Base-by-base conservation (phyloP, 2,888 invertebrate species). In the Limnephilus marmoratus region DNA sequence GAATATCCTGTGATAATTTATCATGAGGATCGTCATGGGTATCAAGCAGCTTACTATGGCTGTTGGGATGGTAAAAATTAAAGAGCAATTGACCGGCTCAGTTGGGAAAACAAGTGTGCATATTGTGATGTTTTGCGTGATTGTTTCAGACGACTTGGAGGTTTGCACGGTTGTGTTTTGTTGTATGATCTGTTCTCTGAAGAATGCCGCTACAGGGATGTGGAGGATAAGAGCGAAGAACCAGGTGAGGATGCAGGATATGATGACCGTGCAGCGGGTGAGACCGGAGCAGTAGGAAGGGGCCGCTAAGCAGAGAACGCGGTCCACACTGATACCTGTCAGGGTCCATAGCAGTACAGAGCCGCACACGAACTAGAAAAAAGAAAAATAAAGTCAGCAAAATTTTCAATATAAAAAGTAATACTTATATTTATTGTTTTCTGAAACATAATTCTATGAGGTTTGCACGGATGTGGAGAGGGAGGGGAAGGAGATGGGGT, bases 311-410 rank as follows among this genome's bases (percentile, higher is more conserved):
- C 96, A 97, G 34, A 96, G 95, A 94, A 96, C 95, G 41, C 96
- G 95, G 94, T 97, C 97, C 95, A 96, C 96, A 93, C 96, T 96
- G 94, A 97, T 96, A 91, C 96, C 94, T 24, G 96, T 96, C 87
- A 97, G 94, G 2, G 96, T 96, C 97, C 97, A 97, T 53, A 97
- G 95, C 13, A 97, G 95, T 49, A 96, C 96, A 92, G 96, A 96
- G 37, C 96, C 96, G 94, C 96, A 96, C 18, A 96, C 96, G 93
- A 96, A 96, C 97, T 97, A 95, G 81, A 95, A 95, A 85, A 94
- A 92, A 94, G 92, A 31, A 49, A 49, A 85, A 41, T 85, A 86
- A n/a, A 68, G 83, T 85, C 15, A 31, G 4, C n/a, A 81, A 81
- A 81, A 15, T 37, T 37, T 92, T 93, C 53, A 34, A 13, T 7